These are phyloP conservation scores for Gracilinanus agilis DNA, from an alignment of 2,113 vertebrate genomes.

Conservation along the genomic window DNA sequence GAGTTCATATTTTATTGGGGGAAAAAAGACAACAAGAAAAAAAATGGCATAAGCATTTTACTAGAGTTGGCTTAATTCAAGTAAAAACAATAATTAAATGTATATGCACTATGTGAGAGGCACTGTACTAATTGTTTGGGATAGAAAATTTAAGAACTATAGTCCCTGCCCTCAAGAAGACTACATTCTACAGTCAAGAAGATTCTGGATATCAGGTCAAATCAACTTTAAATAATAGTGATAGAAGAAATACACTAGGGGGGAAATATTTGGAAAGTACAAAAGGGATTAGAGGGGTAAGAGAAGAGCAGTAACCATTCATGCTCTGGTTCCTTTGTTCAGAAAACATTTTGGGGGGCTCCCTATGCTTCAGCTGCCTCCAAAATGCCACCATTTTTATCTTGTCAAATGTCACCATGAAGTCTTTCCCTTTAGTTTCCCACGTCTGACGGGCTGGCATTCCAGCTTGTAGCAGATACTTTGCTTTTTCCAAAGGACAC, in stretches of 20 bases:
- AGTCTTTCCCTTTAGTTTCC: neutral
- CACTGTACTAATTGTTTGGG: neutral
- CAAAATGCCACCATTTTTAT: neutral
- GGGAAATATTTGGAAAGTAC: neutral
- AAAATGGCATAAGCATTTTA: neutral
- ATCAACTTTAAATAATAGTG: neutral
- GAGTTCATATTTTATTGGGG: neutral
- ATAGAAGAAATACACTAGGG: neutral
- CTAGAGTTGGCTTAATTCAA: neutral
- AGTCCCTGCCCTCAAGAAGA: neutral
- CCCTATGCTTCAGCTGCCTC: neutral
- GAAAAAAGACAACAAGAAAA: neutral
- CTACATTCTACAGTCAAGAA: neutral
- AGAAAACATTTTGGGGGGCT: neutral
- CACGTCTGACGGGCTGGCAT: neutral
- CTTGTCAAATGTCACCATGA: neutral
- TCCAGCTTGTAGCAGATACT: neutral
- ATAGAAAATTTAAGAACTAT: neutral
- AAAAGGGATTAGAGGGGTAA: neutral
- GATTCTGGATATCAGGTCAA: neutral
- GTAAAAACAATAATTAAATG: neutral
- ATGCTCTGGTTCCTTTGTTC: neutral
- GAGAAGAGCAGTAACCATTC: neutral
- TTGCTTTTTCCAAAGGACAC: neutral
- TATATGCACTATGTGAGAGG: neutral